A percentile compares a stretch with the other conserved stretches of the same genome.
phyloP scores from a whole-genome alignment of 2,888 invertebrate species.

The Lasius fuliginosus region DNA sequence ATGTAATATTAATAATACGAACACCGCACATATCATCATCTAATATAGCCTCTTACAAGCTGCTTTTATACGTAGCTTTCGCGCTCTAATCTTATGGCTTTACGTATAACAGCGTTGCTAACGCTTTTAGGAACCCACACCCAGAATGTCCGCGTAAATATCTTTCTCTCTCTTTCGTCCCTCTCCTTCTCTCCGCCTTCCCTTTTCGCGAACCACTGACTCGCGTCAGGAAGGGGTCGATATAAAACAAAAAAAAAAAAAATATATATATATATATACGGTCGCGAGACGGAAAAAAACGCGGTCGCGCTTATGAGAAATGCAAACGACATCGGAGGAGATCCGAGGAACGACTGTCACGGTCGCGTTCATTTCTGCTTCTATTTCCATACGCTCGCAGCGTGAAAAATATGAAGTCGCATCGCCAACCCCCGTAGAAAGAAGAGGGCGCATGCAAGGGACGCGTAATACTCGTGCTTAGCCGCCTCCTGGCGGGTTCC shows the following conservation, averaged over 20 bases:
- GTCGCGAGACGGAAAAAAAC: constrained; percentile 12
- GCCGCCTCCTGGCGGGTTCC: background rate
- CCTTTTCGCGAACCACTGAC: constrained; percentile 32
- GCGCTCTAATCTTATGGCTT: constrained; percentile 19
- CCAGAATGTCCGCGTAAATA: background rate
- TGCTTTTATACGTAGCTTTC: constrained; percentile 23
- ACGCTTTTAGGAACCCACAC: background rate
- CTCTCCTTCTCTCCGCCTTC: background rate
- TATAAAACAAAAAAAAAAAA: constrained; percentile 16
- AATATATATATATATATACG: constrained; percentile 17
- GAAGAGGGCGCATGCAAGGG: constrained; percentile 28
- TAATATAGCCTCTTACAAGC: constrained; percentile 22
- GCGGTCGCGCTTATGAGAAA: constrained; percentile 65
- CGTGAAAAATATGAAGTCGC: constrained; percentile 41
- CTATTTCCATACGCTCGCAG: constrained; percentile 52
- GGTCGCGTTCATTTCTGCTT: constrained; percentile 58
- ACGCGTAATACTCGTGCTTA: constrained; percentile 53
- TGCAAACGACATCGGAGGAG: constrained; percentile 59
- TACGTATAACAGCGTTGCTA: background rate
- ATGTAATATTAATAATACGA: constrained; percentile 1
- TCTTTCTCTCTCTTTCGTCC: background rate
- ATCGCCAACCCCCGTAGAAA: background rate
- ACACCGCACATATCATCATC: constrained; percentile 16
- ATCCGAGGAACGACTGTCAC: constrained; percentile 49
- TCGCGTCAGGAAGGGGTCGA: background rate